Evolutionary conservation across 2,113 vertebrate genomes (phyloP).

Genomic region (Cyanocitta stelleri): DNA sequence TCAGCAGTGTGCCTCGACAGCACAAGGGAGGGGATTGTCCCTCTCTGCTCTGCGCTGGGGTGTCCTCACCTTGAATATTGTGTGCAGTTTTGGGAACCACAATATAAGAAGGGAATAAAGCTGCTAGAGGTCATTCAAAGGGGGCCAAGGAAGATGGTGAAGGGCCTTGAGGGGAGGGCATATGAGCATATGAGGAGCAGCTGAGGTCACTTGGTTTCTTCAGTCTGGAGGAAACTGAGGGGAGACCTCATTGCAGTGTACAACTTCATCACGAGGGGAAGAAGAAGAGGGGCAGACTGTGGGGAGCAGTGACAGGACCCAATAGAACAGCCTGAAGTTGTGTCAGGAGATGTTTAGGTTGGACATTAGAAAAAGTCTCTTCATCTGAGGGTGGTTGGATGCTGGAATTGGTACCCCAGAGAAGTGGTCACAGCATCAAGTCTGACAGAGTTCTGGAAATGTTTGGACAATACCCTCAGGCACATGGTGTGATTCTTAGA

Average conservation of each 20-base stretch:
- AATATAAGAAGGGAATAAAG: neutral
- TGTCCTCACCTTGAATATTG: neutral
- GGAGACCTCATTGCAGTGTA: too few relatives aligned
- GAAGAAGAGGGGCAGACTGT: neutral
- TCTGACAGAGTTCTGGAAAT: neutral
- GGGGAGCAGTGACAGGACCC: neutral
- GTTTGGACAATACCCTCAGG: neutral
- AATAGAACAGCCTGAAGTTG: neutral
- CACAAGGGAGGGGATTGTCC: neutral
- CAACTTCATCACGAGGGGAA: neutral
- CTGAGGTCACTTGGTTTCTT: neutral
- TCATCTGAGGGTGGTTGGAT: neutral
- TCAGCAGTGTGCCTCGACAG: rapidly evolving
- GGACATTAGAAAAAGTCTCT: neutral
- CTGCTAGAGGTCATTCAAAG: neutral
- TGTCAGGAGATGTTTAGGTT: neutral
- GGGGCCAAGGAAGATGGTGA: neutral
- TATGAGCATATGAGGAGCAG: neutral
- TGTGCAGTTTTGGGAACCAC: neutral
- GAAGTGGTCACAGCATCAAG: neutral
- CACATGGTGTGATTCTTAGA: neutral
- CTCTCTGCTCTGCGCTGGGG: neutral
- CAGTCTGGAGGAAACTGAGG: neutral
- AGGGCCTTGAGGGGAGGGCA: neutral
- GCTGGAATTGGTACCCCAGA: neutral